Conservation (phyloP, 2,113 vertebrate species). For the Coptodon bakossiorum region DNA sequence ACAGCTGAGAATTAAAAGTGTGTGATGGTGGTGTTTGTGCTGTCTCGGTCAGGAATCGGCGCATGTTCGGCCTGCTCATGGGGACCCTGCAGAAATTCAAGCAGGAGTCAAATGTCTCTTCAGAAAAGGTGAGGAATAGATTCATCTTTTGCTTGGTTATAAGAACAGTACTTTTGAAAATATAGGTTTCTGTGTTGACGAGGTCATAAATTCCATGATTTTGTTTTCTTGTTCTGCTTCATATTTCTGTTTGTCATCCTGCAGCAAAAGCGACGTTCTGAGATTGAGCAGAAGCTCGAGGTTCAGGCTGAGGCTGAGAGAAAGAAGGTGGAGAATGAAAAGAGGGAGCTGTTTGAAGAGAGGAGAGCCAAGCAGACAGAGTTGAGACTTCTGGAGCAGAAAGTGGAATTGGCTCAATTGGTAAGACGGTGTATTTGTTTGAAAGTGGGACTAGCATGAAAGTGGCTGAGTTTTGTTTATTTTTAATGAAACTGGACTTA, state of each 20-base stretch:
- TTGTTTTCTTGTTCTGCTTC: not conserved
- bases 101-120: slow-evolving; percentile 93
- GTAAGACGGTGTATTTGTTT: slow-evolving; percentile 65
- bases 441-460: not conserved
- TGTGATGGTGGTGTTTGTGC: not conserved
- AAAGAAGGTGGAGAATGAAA: slow-evolving; percentile 93
- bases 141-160: not conserved
- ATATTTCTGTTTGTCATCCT: not conserved
- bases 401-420: slow-evolving; percentile 97
- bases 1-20: not conserved
- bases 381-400: slow-evolving; percentile 93
- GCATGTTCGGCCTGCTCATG: slow-evolving; percentile 99
- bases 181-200: not conserved
- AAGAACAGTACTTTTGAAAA: not conserved
- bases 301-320: slow-evolving; percentile 94
- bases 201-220: not conserved
- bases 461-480: not conserved
- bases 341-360: slow-evolving; percentile 94
- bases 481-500: not conserved
- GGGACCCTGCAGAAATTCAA: slow-evolving; percentile 99
- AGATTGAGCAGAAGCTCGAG: slow-evolving; percentile 98
- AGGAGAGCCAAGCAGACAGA: slow-evolving; percentile 96
- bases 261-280: slow-evolving; percentile 91
- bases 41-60: slow-evolving; percentile 83
- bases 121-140: slow-evolving; percentile 79